Conservation (phyloP, 1,140 invertebrate species). For the Leucophenga varia region DNA sequence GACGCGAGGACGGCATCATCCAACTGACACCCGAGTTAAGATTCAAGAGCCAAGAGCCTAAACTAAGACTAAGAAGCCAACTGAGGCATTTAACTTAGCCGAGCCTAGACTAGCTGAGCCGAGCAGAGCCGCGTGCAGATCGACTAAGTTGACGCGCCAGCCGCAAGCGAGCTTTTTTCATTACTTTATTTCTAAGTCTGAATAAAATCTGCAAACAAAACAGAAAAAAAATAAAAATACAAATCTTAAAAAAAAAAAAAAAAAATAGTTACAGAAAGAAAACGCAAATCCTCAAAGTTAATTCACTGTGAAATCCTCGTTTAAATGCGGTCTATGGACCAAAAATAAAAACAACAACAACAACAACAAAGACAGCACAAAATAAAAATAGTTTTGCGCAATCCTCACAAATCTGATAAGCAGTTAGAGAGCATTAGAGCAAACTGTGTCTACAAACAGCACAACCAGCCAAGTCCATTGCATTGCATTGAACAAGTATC, state of each 20-base stretch:
- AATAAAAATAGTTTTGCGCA: constrained; percentile 43
- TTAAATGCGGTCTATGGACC: constrained; percentile 10
- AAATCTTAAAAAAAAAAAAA: constrained; percentile 3
- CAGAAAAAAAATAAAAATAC: constrained; percentile 3
- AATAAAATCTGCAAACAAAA: constrained; percentile 21
- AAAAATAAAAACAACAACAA: constrained; percentile 6
- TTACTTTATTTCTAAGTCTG: constrained; percentile 29
- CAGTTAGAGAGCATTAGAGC: constrained; percentile 45
- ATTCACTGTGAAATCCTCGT: constrained; percentile 14
- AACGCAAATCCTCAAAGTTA: constrained; percentile 6
- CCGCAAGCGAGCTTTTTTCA: constrained; percentile 22
- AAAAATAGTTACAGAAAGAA: background rate
- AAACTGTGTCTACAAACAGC: constrained; percentile 25
- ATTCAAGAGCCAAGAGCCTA: constrained; percentile 10
- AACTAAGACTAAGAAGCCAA: too few relatives aligned
- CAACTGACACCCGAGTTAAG: too few relatives aligned
- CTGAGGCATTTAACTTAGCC: background rate
- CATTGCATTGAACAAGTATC: constrained; percentile 18
- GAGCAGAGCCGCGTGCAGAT: too few relatives aligned
- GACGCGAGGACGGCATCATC: too few relatives aligned
- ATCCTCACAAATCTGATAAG: constrained; percentile 49
- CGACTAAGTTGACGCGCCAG: too few relatives aligned
- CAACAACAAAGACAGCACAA: constrained; percentile 1
- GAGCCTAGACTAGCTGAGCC: too few relatives aligned
- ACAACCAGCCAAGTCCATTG: constrained; percentile 4